Evolutionary conservation across 2,888 invertebrate species (phyloP).

Genomic region (Lysandra coridon): DNA sequence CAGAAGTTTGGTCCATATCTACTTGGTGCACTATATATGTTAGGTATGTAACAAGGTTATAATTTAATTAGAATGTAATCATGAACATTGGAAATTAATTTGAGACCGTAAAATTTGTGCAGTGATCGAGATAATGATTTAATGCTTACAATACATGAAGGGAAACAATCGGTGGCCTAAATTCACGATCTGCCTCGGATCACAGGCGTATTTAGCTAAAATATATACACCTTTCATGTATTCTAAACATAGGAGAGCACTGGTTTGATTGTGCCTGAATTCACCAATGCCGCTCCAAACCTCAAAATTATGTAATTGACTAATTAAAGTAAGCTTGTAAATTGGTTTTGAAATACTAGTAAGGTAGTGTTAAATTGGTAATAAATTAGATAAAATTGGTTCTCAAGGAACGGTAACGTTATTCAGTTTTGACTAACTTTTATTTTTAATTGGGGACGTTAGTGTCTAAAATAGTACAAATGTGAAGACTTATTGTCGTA

Average conservation of each 20-base stretch:
- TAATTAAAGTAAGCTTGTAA: slow-evolving; percentile 62
- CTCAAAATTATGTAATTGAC: slow-evolving; percentile 74
- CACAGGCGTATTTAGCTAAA: slow-evolving; percentile 18
- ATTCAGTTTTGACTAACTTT: slow-evolving; percentile 76
- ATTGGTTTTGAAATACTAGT: slow-evolving; percentile 65
- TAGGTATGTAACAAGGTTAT: slow-evolving; percentile 44
- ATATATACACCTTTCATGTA: slow-evolving; percentile 56
- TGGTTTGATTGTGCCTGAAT: slow-evolving; percentile 78
- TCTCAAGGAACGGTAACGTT: slow-evolving; percentile 77
- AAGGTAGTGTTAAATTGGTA: slow-evolving; percentile 62
- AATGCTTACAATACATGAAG: slow-evolving; percentile 69
- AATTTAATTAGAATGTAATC: slow-evolving; percentile 41
- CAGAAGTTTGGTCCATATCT: slow-evolving; percentile 45
- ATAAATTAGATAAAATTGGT: slow-evolving; percentile 59
- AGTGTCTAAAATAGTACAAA: slow-evolving; percentile 82
- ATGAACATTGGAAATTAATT: slow-evolving; percentile 58
- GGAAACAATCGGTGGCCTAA: slow-evolving; percentile 39
- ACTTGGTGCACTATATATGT: slow-evolving; percentile 44
- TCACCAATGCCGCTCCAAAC: slow-evolving; percentile 79
- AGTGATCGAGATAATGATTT: slow-evolving; percentile 58
- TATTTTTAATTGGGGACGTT: slow-evolving; percentile 73
- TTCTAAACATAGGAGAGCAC: slow-evolving; percentile 73
- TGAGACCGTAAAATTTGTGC: slow-evolving; percentile 59
- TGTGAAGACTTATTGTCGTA: slow-evolving; percentile 82
- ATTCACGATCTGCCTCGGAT: slow-evolving; percentile 18